These are phyloP conservation scores for Siniperca obscura DNA, from an alignment of 2,797 vertebrate genomes.

Conservation along the genomic window DNA sequence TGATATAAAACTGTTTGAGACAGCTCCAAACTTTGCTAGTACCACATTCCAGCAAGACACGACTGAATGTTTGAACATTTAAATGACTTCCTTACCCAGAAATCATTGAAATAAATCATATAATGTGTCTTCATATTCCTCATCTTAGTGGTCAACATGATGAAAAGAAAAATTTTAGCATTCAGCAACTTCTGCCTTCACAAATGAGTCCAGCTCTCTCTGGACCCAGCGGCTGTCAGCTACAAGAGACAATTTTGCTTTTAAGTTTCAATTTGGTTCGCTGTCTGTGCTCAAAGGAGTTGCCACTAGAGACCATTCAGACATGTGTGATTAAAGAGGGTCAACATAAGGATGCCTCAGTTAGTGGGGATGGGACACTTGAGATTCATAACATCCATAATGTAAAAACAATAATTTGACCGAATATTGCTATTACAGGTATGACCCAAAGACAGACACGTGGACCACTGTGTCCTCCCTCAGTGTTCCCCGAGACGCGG, in stretches of 20 bases:
- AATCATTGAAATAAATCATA: not conserved
- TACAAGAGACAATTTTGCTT: slow-evolving; percentile 37
- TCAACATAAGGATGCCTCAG: slow-evolving; percentile 23
- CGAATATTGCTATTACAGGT: slow-evolving; percentile 82
- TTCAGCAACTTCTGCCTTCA: slow-evolving; percentile 11
- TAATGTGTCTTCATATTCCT: slow-evolving; percentile 17
- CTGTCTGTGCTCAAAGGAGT: slow-evolving; percentile 25
- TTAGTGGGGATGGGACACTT: slow-evolving; percentile 19
- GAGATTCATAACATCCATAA: not conserved
- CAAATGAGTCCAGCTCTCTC: slow-evolving; percentile 44
- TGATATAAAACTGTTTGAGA: not conserved
- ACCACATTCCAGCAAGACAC: not conserved
- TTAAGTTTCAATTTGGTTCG: slow-evolving; percentile 48
- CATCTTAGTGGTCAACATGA: slow-evolving; percentile 7
- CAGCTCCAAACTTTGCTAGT: not conserved
- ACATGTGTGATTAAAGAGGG: slow-evolving; percentile 53
- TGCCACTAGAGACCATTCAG: slow-evolving; percentile 36
- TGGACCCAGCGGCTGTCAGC: slow-evolving; percentile 13
- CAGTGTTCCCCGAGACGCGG: slow-evolving; percentile 92
- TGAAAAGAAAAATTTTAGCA: slow-evolving; percentile 4
- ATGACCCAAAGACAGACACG: slow-evolving; percentile 95
- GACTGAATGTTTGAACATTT: not conserved
- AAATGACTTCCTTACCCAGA: not conserved
- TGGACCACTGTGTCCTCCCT: slow-evolving; percentile 96
- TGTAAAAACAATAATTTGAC: not conserved